Base-by-base conservation (phyloP, 92 coral and sea anemone genomes). In the Montipora capitata region DNA sequence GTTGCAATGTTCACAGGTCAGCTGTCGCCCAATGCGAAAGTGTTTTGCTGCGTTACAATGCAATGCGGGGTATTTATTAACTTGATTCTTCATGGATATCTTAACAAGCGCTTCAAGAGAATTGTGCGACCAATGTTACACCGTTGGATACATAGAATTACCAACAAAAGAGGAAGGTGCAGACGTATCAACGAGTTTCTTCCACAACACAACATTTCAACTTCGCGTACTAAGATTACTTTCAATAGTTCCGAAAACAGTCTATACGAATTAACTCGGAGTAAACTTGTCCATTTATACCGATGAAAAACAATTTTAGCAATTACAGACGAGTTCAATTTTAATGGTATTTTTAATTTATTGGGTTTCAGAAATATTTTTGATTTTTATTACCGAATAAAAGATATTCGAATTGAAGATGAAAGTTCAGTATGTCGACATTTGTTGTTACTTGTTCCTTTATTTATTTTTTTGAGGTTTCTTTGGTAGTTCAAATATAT, bases 1-100 rank as follows among this genome's bases (percentile, higher is more conserved):
- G 67, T 83, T 6, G 95, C 90, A 63, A 69, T 95, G 89, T 90
- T 90, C 51, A 93, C 91, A 1, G 98, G 96, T 42, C 82, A 85
- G 82, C 85, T 86, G 76, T 39, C 88, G 41, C 79, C 85, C 68
- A 85, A 78, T 52, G 85, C 79, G 13, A 73, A 87, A 48, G 76
- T 90, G 45, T 85, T 80, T 13, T 82, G 94, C 5, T 7, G 75
- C 42, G 88, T 87, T 15, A 54, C 88, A 11, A 84, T 86, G 68
- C 89, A 94, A 52, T 84, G 92, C 64, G 91, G 88, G 16, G 79
- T 88, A 62, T 48, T 83, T 1, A 74, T 94, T 5, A 88, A 95
- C 39, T 85, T 95, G 39, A 81, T 93, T 62, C 67, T 95, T 10
- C 90, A 87, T 58, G 98, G 98, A 13, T 95, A 92, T 69, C 74